Conservation (phyloP, 2,888 invertebrate species). For the Thalpophila matura region DNA sequence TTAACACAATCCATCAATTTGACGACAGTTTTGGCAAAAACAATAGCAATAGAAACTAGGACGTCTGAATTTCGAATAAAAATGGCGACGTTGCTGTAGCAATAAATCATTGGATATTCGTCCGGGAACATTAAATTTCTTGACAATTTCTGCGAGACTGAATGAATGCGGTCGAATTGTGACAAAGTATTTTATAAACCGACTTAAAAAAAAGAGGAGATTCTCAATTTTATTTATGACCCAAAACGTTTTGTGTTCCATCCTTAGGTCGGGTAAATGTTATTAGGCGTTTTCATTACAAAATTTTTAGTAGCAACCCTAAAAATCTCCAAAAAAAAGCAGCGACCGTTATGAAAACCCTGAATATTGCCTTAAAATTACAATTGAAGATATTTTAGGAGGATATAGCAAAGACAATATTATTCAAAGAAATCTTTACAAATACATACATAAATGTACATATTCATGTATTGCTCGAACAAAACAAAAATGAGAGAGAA, state of each 20-base stretch:
- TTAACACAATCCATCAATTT: conserved; percentile 21
- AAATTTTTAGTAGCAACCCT: too few relatives aligned
- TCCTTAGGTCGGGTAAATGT: too few relatives aligned
- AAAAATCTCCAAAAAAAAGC: too few relatives aligned
- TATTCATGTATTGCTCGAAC: background rate
- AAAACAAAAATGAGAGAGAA: background rate
- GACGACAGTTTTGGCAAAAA: conserved; percentile 39
- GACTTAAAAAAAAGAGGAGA: too few relatives aligned
- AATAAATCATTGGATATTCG: conserved; percentile 58
- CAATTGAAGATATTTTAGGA: too few relatives aligned
- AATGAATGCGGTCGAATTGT: background rate
- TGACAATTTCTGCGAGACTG: conserved; percentile 23
- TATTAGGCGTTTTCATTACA: too few relatives aligned
- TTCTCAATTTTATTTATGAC: too few relatives aligned
- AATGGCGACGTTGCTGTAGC: conserved; percentile 35
- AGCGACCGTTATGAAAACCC: too few relatives aligned
- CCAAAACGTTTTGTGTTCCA: too few relatives aligned
- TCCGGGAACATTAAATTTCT: conserved; percentile 55
- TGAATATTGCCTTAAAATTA: too few relatives aligned
- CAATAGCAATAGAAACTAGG: conserved; percentile 34
- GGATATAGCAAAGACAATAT: background rate
- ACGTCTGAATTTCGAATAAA: conserved; percentile 44
- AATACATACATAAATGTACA: background rate
- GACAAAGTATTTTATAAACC: too few relatives aligned
- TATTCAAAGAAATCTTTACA: conserved; percentile 3